Evolutionary conservation across 2,888 invertebrate genomes (phyloP), one percentile per base, ranked within the genome.

Genomic region (Eristalis arbustorum): DNA sequence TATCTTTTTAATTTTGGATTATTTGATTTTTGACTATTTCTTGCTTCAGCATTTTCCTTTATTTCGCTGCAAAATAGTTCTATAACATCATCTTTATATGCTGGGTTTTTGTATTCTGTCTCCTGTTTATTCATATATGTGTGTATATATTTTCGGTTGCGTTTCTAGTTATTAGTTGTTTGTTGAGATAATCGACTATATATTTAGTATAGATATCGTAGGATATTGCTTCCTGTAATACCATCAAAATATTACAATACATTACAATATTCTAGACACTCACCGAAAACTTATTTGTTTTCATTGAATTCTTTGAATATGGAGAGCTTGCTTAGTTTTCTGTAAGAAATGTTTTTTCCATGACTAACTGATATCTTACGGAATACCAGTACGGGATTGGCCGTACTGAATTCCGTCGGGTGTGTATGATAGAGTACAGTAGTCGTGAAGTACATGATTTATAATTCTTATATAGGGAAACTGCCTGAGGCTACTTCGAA

Each of bases 361-460:
- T 56, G 4, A 49, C 78, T 72, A 56, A 67, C 22, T 56, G 18
- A 11, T 40, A 67, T 64, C 23, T 64, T 28, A 31, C 5, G 31
- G 5, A 3, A 31, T 1, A 88, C 3, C 81, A 74, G n/a, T n/a
- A n/a, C n/a, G n/a, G 76, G 37, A 61, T 67, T 88, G 23, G 75
- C 83, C 10, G 83, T 68, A 69, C 84, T 84, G 56, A 88, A 83
- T 37, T 88, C 84, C 18, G 87, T 78, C 78, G 83, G 63, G 87
- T 88, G 64, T 87, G 77, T 18, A 88, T 75, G 22, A 88, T 87
- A 56, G 80, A 87, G 14, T 67, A 37, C 22, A 83, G 77, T n/a
- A 67, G 61, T 56, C 40, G n/a, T n/a, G n/a, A n/a, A n/a, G 80
- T 23, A 56, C 49, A 2, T 64, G 67, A 31, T 42, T 49, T 42